phyloP scores from a whole-genome alignment of 2,797 vertebrate genomes.

The Erpetoichthys calabaricus region DNA sequence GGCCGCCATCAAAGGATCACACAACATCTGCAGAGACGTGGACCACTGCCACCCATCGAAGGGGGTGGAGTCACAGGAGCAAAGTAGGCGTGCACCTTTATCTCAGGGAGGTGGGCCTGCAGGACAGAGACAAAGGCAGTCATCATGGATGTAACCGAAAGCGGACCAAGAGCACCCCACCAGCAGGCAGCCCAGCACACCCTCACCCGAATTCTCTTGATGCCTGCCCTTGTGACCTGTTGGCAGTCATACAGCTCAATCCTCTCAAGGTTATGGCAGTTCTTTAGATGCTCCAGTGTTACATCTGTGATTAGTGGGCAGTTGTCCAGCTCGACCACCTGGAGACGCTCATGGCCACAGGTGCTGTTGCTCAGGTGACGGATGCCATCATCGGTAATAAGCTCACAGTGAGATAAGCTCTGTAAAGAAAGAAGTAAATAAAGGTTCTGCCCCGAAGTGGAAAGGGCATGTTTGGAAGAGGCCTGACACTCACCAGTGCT shows the following conservation, averaged over 20 bases:
- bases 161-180: neutral
- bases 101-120: conserved; percentile 79
- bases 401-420: conserved; percentile 83
- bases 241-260: conserved; percentile 85
- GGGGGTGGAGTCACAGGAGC: conserved; percentile 79
- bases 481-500: conserved; percentile 60
- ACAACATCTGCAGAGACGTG: conserved; percentile 79
- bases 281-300: conserved; percentile 77
- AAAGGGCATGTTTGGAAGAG: neutral
- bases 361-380: conserved; percentile 75
- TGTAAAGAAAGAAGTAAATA: conserved; percentile 21
- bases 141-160: neutral
- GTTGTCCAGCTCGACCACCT: conserved; percentile 76
- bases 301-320: conserved; percentile 78
- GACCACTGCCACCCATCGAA: conserved; percentile 66
- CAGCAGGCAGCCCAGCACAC: neutral
- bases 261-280: conserved; percentile 72
- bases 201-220: conserved; percentile 79
- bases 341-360: conserved; percentile 72
- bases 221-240: conserved; percentile 77
- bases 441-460: no score
- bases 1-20: conserved; percentile 71
- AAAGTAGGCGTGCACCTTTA: conserved; percentile 85
- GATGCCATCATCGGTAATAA: conserved; percentile 82
- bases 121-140: conserved; percentile 8